Evolutionary conservation across 1,140 invertebrate genomes (phyloP).

Genomic region (Heliconius hewitsoni): DNA sequence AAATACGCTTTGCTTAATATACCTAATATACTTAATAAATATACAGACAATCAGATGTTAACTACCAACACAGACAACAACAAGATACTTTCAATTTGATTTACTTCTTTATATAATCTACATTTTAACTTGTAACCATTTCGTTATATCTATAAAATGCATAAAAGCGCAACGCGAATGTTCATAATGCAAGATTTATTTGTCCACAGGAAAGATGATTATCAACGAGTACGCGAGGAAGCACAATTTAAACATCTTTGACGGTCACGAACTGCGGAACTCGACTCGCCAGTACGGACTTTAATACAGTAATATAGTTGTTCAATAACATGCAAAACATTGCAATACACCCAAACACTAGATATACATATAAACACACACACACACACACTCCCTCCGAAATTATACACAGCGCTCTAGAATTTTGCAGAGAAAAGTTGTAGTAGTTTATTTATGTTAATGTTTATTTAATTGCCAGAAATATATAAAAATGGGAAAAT

Average conservation of each 20-base stretch:
- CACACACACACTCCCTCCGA: neutral
- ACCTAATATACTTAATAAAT: no score
- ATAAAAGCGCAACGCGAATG: slow-evolving; percentile 41
- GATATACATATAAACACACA: slow-evolving; percentile 22
- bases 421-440: neutral
- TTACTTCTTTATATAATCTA: neutral
- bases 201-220: slow-evolving; percentile 80
- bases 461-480: no score
- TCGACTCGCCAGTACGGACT: slow-evolving; percentile 88
- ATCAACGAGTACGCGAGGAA: slow-evolving; percentile 86
- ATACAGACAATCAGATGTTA: neutral
- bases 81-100: neutral
- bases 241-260: slow-evolving; percentile 87
- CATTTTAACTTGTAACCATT: neutral
- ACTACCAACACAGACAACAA: neutral
- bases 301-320: slow-evolving; percentile 81
- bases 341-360: slow-evolving; percentile 38
- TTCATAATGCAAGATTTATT: slow-evolving; percentile 39
- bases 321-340: slow-evolving; percentile 53
- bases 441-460: neutral
- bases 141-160: neutral
- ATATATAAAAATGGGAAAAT: no score
- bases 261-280: slow-evolving; percentile 85
- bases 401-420: neutral
- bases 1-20: no score